Conservation (phyloP, 92 coral and sea anemone genomes). For the Porites divaricata region DNA sequence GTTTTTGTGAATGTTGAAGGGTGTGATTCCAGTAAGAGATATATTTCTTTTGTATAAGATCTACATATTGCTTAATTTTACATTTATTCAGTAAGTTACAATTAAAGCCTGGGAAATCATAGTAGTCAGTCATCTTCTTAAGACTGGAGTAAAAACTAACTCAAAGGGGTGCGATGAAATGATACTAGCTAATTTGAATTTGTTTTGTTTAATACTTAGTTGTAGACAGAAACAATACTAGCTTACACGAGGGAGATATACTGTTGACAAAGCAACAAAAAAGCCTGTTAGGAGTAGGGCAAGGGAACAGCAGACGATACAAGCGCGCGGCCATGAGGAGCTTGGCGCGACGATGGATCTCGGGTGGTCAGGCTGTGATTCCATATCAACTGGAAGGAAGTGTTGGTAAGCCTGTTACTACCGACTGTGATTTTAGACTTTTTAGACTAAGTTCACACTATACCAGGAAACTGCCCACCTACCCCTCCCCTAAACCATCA, state of each 20-base stretch:
- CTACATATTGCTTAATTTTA: too few species aligned
- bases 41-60: too few species aligned
- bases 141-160: too few species aligned
- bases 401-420: constrained; percentile 34
- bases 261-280: constrained; percentile 42
- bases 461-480: too few species aligned
- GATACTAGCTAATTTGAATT: background rate
- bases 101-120: too few species aligned
- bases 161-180: too few species aligned
- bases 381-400: constrained; percentile 64
- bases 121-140: too few species aligned
- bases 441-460: too few species aligned
- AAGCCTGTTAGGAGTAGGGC: background rate
- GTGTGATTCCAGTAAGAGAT: too few species aligned
- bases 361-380: constrained; percentile 63
- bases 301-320: constrained; percentile 21
- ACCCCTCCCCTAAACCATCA: too few species aligned
- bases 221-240: constrained; percentile 9
- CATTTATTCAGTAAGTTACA: too few species aligned
- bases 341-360: constrained; percentile 60
- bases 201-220: background rate
- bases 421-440: background rate
- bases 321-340: constrained; percentile 77
- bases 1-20: too few species aligned
- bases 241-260: constrained; percentile 80